A percentile compares a stretch with the other conserved stretches of the same genome.
Evolutionary conservation across 2,888 invertebrate species (phyloP).

Genomic region (Bedellia somnulentella): DNA sequence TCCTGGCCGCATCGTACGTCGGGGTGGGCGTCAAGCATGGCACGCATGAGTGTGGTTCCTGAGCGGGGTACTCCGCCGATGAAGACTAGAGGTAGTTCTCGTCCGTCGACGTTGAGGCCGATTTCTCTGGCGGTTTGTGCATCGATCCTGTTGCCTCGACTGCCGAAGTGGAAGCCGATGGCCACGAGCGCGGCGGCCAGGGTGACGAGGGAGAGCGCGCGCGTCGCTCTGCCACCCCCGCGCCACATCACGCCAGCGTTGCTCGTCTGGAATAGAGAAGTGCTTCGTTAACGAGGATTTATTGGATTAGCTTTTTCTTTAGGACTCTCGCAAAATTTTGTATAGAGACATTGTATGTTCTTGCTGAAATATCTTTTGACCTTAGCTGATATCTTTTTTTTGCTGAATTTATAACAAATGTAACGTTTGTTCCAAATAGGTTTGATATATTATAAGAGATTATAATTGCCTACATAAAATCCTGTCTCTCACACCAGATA

Average conservation of each 20-base stretch:
- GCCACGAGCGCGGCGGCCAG: constrained; percentile 10
- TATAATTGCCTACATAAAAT: too few species aligned
- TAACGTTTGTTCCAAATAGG: too few species aligned
- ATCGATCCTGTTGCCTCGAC: constrained; percentile 2
- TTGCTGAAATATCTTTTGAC: too few species aligned
- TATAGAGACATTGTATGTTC: too few species aligned
- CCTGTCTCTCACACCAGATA: too few species aligned
- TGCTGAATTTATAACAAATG: too few species aligned
- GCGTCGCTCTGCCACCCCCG: constrained; percentile 12
- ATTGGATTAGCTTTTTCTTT: too few species aligned
- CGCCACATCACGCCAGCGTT: constrained; percentile 12
- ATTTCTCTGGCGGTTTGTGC: constrained; percentile 6
- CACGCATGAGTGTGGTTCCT: constrained; percentile 96
- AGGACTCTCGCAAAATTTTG: too few species aligned
- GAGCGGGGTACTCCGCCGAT: constrained; percentile 98
- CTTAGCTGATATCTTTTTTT: too few species aligned
- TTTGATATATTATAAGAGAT: too few species aligned
- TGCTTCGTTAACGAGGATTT: too few species aligned
- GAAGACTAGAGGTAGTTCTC: constrained; percentile 92
- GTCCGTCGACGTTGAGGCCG: constrained; percentile 56
- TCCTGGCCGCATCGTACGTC: constrained; percentile 97
- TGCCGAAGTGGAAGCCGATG: constrained; percentile 8
- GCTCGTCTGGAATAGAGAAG: too few species aligned
- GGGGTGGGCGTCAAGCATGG: constrained; percentile 97
- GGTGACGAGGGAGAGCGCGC: constrained; percentile 11